phyloP scores from a whole-genome alignment of 2,888 invertebrate species.

The Drosophila acutilabella region DNA sequence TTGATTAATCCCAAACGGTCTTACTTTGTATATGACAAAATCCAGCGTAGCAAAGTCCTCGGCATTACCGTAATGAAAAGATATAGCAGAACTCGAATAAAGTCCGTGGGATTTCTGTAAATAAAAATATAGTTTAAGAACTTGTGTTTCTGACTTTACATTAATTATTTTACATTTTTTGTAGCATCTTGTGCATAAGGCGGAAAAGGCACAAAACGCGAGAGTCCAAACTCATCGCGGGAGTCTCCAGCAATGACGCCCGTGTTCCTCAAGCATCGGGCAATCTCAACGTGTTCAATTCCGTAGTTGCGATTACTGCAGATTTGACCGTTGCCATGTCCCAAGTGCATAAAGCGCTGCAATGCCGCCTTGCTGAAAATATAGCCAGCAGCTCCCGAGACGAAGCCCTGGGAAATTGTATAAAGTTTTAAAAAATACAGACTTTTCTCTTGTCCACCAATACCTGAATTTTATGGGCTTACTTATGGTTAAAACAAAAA shows the following conservation, averaged over 20 bases:
- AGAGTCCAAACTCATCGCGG: constrained; percentile 92
- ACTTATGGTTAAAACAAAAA: no score
- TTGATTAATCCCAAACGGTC: constrained; percentile 88
- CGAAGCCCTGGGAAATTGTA: constrained; percentile 88
- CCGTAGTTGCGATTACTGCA: constrained; percentile 86
- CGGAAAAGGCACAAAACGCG: constrained; percentile 94
- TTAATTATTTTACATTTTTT: constrained; percentile 36
- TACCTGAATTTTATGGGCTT: no score
- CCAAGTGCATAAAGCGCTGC: constrained; percentile 90
- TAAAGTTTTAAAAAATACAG: no score
- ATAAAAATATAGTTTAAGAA: background rate
- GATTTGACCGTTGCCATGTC: constrained; percentile 88
- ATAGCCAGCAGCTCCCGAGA: constrained; percentile 96
- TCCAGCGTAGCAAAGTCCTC: constrained; percentile 97
- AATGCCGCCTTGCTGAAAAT: constrained; percentile 94
- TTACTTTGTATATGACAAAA: constrained; percentile 96
- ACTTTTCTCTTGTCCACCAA: no score
- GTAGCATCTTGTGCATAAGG: constrained; percentile 1
- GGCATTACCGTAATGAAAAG: constrained; percentile 97
- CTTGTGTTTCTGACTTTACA: background rate
- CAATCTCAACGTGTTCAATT: constrained; percentile 85
- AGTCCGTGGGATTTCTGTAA: constrained; percentile 91
- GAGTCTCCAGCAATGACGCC: constrained; percentile 95
- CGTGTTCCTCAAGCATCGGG: constrained; percentile 91
- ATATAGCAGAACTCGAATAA: constrained; percentile 96